These are phyloP conservation scores for Morone chrysops DNA, from an alignment of 2,113 vertebrate genomes.

Conservation along the genomic window DNA sequence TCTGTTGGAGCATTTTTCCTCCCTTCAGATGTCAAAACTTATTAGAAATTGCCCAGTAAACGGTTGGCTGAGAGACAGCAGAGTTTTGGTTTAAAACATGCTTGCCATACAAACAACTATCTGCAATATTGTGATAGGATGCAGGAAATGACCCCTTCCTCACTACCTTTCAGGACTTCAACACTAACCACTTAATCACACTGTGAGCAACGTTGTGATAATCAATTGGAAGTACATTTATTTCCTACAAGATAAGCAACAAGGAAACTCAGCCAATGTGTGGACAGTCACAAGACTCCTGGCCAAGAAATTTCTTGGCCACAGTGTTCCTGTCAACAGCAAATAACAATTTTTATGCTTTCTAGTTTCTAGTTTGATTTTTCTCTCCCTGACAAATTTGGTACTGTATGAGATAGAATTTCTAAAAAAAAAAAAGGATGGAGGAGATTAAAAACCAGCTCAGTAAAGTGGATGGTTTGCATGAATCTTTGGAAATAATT, in stretches of 20 bases:
- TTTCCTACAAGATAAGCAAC: slow-evolving; percentile 43
- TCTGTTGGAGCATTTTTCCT: slow-evolving; percentile 26
- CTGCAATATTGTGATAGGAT: not conserved
- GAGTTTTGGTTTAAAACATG: not conserved
- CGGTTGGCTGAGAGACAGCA: slow-evolving; percentile 15
- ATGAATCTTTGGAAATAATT: not conserved
- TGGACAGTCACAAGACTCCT: slow-evolving; percentile 21
- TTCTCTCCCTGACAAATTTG: slow-evolving; percentile 9
- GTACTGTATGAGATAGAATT: not conserved
- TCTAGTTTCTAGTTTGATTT: slow-evolving; percentile 26
- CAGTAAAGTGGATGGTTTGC: not conserved
- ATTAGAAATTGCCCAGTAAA: slow-evolving; percentile 16
- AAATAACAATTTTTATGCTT: slow-evolving; percentile 31
- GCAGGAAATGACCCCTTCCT: not conserved
- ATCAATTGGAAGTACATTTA: slow-evolving; percentile 40
- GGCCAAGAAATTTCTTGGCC: slow-evolving; percentile 53
- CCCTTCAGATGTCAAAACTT: slow-evolving; percentile 31
- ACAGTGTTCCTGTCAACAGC: not conserved
- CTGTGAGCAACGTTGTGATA: not conserved
- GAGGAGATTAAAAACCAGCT: not conserved
- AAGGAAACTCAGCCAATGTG: slow-evolving; percentile 25
- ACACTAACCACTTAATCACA: not conserved
- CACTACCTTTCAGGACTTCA: not conserved
- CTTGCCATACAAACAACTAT: not conserved
- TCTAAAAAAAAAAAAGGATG: not conserved